Percentiles rank a stretch among this genome's conserved stretches.
Conservation (phyloP, 2,797 vertebrate species). For the Xiphophorus birchmanni region DNA sequence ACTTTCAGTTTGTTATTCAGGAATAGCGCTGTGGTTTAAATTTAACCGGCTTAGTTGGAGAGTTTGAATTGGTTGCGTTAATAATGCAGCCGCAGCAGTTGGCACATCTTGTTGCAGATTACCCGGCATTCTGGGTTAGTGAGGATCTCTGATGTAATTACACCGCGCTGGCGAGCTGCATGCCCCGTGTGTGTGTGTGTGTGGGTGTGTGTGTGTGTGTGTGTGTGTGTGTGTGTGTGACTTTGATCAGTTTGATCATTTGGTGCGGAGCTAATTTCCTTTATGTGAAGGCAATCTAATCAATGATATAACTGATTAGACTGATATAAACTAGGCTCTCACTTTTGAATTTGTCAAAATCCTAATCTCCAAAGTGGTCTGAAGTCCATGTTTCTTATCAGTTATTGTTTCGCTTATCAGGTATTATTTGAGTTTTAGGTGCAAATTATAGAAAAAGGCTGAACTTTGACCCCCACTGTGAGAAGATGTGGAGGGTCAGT, state of each 20-base stretch:
- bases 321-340: background rate
- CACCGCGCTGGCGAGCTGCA: background rate
- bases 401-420: background rate
- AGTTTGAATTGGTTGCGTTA: constrained; percentile 50
- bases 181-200: too few species aligned
- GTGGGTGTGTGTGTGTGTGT: too few species aligned
- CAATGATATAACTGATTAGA: background rate
- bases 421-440: background rate
- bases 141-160: constrained; percentile 10
- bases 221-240: background rate
- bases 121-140: constrained; percentile 7
- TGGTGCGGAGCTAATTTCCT: background rate
- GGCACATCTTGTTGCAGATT: constrained; percentile 22
- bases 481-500: background rate
- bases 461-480: constrained; percentile 2
- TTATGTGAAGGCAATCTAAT: background rate
- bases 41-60: constrained; percentile 60
- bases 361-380: background rate
- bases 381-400: background rate
- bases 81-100: constrained; percentile 32
- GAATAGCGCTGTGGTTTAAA: constrained; percentile 66
- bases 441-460: background rate
- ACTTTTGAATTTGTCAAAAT: constrained; percentile 6
- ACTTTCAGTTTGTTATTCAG: constrained; percentile 55
- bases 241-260: background rate